Conservation (phyloP, 1,140 invertebrate genomes). For the Saxidomus purpurata region DNA sequence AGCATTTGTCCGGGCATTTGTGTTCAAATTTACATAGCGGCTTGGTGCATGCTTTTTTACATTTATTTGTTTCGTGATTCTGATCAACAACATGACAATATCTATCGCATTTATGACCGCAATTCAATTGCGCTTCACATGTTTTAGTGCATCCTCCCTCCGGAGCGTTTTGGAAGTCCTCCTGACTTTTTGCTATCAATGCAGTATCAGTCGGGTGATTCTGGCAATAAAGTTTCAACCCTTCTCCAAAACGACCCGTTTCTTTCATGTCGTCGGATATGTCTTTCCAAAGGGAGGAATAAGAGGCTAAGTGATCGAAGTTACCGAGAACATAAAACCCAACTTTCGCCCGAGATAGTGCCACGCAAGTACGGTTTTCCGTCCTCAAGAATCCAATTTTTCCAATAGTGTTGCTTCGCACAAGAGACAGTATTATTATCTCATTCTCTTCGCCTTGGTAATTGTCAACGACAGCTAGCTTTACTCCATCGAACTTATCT, state of each 20-base stretch:
- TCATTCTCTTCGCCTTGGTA: conserved; percentile 92
- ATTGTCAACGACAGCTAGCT: conserved; percentile 92
- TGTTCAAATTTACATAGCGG: background rate
- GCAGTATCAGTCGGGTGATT: conserved; percentile 83
- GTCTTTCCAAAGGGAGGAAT: conserved; percentile 85
- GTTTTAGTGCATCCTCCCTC: background rate
- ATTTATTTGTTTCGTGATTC: conserved; percentile 65
- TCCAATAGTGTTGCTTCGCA: conserved; percentile 92
- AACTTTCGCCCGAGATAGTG: conserved; percentile 92
- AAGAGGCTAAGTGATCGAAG: conserved; percentile 88
- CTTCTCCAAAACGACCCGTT: conserved; percentile 66
- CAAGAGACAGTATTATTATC: conserved; percentile 94
- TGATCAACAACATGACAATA: conserved; percentile 35
- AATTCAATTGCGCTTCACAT: conserved; percentile 17
- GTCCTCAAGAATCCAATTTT: conserved; percentile 90
- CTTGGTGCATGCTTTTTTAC: conserved; percentile 76
- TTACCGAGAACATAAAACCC: conserved; percentile 92
- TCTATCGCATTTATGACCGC: conserved; percentile 38
- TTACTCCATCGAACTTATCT: conserved; percentile 71
- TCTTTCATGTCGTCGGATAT: conserved; percentile 75
- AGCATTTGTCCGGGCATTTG: conserved; percentile 12
- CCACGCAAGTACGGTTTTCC: conserved; percentile 94
- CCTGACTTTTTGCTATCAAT: background rate
- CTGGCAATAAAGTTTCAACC: conserved; percentile 85
- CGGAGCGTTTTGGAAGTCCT: background rate